Evolutionary conservation across 2,888 invertebrate species (phyloP), one percentile per base, ranked within the genome.

Genomic region (Therioaphis trifolii): DNA sequence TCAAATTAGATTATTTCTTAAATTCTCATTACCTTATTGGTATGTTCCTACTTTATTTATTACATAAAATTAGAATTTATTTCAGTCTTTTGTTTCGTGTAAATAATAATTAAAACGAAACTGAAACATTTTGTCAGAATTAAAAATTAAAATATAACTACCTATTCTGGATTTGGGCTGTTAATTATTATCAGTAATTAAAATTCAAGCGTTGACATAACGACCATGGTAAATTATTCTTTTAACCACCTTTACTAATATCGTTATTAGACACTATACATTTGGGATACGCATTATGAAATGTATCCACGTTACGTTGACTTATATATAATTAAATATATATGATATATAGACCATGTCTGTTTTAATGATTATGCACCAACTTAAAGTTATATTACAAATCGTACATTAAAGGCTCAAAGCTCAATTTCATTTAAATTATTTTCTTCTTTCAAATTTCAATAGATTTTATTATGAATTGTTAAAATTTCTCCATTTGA

Each of bases 41-140:
- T 82, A 82, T 21, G 82, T 82, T 82, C 82, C 82, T 82, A 82
- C 63, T 61, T 72, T 63, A 82, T 82, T 82, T 29, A 63, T 82
- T 52, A 69, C 55, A 43, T 69, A 80, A 58, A 27, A 71, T 80
- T 82, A 63, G 72, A 82, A 72, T 72, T 72, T 82, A 82, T 74
- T 82, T 74, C 82, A 61, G 58, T 71, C 58, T 46, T 80, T 80
- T 82, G 43, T 78, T 78, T 78, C 68, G 78, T 78, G 78, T 78
- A 78, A 68, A 78, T 78, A 78, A 78, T 68, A 78, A 78, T 55
- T 18, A 66, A 68, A 78, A 68, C 78, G 68, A 78, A 78, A 68
- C 78, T 55, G 55, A 55, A 77, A 77, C 52, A 24, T 78, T 78
- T 68, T 55, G 52, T 68, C 68, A 55, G 35, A 66, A 55, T 78